Evolutionary conservation across 2,113 vertebrate genomes (phyloP).

Genomic region (Phyllostomus discolor): DNA sequence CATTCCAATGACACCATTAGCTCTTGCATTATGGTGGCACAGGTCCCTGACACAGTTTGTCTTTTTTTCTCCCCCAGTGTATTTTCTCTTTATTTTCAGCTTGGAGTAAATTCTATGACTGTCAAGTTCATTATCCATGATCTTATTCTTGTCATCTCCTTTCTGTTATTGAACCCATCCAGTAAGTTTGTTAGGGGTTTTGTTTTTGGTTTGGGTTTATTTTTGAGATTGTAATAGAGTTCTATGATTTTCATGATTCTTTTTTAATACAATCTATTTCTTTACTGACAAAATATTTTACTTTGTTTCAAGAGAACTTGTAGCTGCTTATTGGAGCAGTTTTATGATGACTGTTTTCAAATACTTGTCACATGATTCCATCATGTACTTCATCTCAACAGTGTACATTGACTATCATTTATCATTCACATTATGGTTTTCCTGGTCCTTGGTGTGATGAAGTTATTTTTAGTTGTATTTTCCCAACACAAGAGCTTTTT

Average conservation of each 20-base stretch:
- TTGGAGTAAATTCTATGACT: not conserved
- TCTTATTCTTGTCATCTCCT: not conserved
- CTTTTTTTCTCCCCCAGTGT: not conserved
- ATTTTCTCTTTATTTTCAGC: not conserved
- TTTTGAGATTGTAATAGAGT: not conserved
- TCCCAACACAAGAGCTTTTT: slow-evolving; percentile 78
- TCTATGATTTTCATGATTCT: not conserved
- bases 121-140: not conserved
- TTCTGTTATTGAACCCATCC: not conserved
- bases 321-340: not conserved
- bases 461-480: slow-evolving; percentile 57
- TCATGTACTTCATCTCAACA: not conserved
- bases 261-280: not conserved
- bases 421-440: not conserved
- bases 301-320: not conserved
- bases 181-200: not conserved
- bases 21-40: not conserved
- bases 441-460: not conserved
- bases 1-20: not conserved
- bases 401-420: not conserved
- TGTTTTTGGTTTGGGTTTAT: not conserved
- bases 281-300: not conserved
- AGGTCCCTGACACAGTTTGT: not conserved
- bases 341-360: not conserved
- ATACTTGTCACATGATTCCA: not conserved